phyloP scores from a whole-genome alignment of 2,113 vertebrate species.

The Delphinapterus leucas region DNA sequence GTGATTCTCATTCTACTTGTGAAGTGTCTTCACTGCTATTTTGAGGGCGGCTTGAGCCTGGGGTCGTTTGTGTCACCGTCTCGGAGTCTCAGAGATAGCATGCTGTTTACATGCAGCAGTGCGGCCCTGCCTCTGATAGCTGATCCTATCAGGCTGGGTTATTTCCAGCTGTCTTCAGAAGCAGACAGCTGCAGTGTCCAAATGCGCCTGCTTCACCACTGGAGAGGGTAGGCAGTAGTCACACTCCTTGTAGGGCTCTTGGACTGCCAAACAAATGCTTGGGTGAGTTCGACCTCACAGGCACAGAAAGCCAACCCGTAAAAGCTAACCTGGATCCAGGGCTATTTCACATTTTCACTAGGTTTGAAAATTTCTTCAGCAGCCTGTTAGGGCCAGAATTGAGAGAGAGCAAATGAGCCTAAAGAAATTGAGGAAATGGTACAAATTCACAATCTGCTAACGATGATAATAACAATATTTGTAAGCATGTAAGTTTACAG shows the following conservation, averaged over 20 bases:
- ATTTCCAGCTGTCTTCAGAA: slow-evolving; percentile 70
- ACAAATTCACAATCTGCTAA: neutral
- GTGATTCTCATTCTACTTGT: neutral
- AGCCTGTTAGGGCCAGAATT: neutral
- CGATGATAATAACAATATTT: neutral
- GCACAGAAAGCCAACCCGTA: neutral
- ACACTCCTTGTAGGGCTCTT: neutral
- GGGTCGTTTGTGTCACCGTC: slow-evolving; percentile 10
- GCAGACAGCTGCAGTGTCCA: slow-evolving; percentile 61
- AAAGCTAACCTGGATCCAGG: neutral
- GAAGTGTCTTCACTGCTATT: slow-evolving; percentile 49
- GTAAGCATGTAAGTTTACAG: neutral
- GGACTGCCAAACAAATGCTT: neutral
- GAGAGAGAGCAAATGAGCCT: neutral
- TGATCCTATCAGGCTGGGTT: slow-evolving; percentile 65
- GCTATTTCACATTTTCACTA: neutral
- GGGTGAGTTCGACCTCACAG: neutral
- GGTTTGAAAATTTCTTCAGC: neutral
- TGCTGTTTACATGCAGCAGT: slow-evolving; percentile 63
- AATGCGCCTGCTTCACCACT: slow-evolving; percentile 50
- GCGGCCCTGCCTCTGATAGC: slow-evolving; percentile 48
- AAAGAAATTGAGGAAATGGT: neutral
- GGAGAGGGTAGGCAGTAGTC: neutral
- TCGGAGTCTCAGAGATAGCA: slow-evolving; percentile 51
- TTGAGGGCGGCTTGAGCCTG: slow-evolving; percentile 30